Evolutionary conservation across 2,113 vertebrate species (phyloP), one percentile per base, ranked within the genome.

Genomic region (Synodontis membranacea): DNA sequence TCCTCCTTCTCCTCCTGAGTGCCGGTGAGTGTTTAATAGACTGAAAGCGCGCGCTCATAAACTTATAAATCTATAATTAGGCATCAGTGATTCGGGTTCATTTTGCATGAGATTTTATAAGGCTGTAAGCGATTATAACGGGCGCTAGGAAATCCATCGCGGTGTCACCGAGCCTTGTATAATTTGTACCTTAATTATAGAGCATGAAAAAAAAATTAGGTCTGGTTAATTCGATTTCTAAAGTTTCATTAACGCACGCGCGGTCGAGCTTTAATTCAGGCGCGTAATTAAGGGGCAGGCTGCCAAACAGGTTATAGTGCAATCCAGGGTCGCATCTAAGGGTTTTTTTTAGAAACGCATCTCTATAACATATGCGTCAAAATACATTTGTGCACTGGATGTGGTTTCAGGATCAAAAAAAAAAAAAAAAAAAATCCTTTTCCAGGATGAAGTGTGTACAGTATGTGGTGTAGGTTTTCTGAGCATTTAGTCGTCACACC

Each of bases 11-110:
- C 21, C 72, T 84, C 5, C 44, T 88, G 58, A 79, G 23, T 80
- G 50, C 19, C 25, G 88, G 88, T 88, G 50, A 88, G 88, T 88
- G 28, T 78, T 82, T 60, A 52, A 66, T 54, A 34, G 52, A 64
- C n/a, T 23, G 15, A 42, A 44, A 28, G 12, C 48, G 19, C n/a
- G 48, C 79, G 72, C 85, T 86, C 31, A 50, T 62, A 15, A 72
- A 83, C 64, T 50, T 60, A n/a, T 79, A 11, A 12, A 79, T 46
- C 60, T 80, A 42, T 80, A 80, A 80, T 86, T 80, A 34, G 37
- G 9, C n/a, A 17, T 23, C 28, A 62, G 11, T 64, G 42, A 70
- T 72, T 58, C 48, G 21, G 19, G 34, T 39, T 50, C 56, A 80
- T 86, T 86, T 62, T 75, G 23, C 80, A 74, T 60, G 23, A 58